phyloP scores from a whole-genome alignment of 1,140 invertebrate species.

The Dendroctonus ponderosae region DNA sequence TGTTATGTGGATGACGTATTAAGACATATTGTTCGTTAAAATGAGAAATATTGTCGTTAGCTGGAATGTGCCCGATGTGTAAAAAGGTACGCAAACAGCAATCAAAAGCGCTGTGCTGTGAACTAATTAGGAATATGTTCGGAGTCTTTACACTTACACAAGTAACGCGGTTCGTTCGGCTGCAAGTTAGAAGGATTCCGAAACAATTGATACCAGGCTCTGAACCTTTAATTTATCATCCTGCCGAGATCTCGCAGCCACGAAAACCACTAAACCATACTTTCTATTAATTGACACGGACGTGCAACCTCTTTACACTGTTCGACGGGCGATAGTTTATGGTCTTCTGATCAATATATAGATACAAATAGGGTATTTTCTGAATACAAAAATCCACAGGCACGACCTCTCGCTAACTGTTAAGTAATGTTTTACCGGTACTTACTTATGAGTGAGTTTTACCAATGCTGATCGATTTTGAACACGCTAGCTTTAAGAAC shows the following conservation, averaged over 20 bases:
- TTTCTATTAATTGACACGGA: conserved; percentile 28
- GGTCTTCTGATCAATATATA: conserved; percentile 28
- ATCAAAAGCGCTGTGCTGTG: too few species aligned
- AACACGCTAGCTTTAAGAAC: too few species aligned
- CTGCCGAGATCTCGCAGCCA: conserved; percentile 1
- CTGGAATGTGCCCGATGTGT: too few species aligned
- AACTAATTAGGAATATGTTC: too few species aligned
- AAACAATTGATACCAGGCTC: too few species aligned
- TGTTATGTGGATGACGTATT: too few species aligned
- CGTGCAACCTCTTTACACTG: conserved; percentile 28
- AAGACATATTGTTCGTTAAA: too few species aligned
- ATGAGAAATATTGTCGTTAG: too few species aligned
- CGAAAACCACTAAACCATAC: conserved; percentile 23
- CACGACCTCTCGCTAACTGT: conserved; percentile 28
- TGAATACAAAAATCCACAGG: conserved; percentile 11
- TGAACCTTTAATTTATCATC: conserved; percentile 17
- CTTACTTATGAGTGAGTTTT: conserved; percentile 25
- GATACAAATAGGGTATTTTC: conserved; percentile 32
- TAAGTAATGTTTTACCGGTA: conserved; percentile 22
- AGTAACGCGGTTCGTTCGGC: background rate
- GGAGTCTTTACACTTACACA: too few species aligned
- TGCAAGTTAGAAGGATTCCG: background rate
- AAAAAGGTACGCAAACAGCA: too few species aligned
- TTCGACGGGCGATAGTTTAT: conserved; percentile 24
- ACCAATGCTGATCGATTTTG: background rate